A percentile compares a stretch with the other conserved stretches of the same genome.
Conservation (phyloP, 2,888 invertebrate genomes). For the Drosophila mimica region DNA sequence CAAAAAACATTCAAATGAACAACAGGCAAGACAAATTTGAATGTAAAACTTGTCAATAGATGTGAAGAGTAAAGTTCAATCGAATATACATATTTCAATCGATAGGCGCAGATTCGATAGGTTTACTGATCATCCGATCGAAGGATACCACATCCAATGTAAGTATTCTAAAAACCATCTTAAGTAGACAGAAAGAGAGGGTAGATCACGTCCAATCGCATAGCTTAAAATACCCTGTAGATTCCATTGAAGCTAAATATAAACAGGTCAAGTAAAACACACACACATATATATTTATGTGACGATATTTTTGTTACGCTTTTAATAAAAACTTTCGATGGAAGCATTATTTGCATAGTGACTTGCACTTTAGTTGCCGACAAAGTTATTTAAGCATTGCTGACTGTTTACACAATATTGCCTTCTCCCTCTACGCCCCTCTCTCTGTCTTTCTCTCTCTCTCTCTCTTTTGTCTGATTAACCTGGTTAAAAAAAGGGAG, state of each 20-base stretch:
- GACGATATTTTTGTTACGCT: constrained; percentile 3
- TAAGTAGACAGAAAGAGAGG: background rate
- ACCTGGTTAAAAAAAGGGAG: background rate
- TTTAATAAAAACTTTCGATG: constrained; percentile 37
- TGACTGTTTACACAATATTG: background rate
- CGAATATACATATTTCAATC: background rate
- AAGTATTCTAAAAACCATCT: background rate
- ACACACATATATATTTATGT: background rate
- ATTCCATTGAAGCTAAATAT: background rate
- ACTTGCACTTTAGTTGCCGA: constrained; percentile 11
- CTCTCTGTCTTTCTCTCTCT: no score
- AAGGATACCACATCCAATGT: background rate
- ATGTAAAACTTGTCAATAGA: background rate
- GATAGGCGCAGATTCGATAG: background rate
- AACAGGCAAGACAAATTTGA: constrained; percentile 9
- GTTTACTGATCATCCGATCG: background rate
- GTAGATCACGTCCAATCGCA: background rate
- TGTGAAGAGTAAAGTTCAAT: background rate
- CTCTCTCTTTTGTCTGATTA: background rate
- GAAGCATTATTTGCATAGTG: constrained; percentile 14
- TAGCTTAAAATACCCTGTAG: background rate
- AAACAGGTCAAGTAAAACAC: constrained; percentile 25
- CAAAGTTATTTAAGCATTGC: constrained; percentile 14
- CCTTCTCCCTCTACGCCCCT: background rate
- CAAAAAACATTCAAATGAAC: constrained; percentile 15